Evolutionary conservation across 2,888 invertebrate genomes (phyloP), one percentile per base, ranked within the genome.

Genomic region (Oeneis ivallda): DNA sequence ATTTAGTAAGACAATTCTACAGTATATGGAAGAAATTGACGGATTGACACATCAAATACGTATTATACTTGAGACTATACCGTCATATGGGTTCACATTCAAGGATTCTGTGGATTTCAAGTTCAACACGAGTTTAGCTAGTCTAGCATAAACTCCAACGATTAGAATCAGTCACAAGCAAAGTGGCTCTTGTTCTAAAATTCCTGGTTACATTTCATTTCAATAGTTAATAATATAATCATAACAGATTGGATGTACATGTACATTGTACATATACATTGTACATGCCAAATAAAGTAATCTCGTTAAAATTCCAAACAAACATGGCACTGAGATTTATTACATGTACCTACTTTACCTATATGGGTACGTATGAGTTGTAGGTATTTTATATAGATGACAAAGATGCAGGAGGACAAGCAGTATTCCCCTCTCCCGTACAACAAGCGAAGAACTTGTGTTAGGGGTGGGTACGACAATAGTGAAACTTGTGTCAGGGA

Each of bases 201-300:
- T 47, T 13, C 5, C 49, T 11, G 10, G 11, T 50, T 13, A 26
- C 26, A 50, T 50, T 50, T 26, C 19, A 11, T 50, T 50, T 50
- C 26, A 11, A 26, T 50, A 26, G 26, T 17, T 26, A 37, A 50
- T 50, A 50, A 50, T 26, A 49, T 1, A 49, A 1, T 26, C 10
- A 50, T 17, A 50, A 50, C 13, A 50, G 49, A 50, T 26, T 50
- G 49, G 26, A 6, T 26, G 49, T 26, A 13, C 26, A 1, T 26
- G 49, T 26, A 11, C 26, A 1, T n/a, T n/a, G n/a, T n/a, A n/a
- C n/a, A n/a, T n/a, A n/a, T n/a, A 17, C 5, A n/a, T n/a, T n/a
- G 19, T 26, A 19, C 49, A 26, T 50, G 49, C 49, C 49, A 50
- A 50, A 26, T 50, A 50, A 11, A 13, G 11, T 50, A 50, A 50